These are phyloP conservation scores for Pachycephala philippinensis DNA, from an alignment of 2,113 vertebrate species.

Conservation along the genomic window DNA sequence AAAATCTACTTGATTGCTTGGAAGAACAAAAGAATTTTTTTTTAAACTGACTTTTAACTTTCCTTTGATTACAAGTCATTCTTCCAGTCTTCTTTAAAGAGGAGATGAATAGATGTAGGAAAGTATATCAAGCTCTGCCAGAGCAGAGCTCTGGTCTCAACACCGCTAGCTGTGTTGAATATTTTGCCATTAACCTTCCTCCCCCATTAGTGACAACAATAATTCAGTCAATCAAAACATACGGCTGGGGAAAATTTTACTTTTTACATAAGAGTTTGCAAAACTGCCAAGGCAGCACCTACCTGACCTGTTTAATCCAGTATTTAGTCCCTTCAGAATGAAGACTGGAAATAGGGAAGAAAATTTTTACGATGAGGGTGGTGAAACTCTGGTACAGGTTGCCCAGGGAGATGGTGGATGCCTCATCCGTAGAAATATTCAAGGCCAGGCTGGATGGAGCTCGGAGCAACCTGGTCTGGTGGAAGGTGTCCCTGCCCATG, in stretches of 20 bases:
- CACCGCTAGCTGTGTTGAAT: not conserved
- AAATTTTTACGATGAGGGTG: fast-evolving
- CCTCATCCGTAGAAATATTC: not conserved
- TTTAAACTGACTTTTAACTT: not conserved
- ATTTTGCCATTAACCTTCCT: not conserved
- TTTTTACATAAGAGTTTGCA: not conserved
- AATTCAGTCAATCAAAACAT: not conserved
- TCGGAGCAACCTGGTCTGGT: not conserved
- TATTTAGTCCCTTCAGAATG: not conserved
- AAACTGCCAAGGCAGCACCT: not conserved
- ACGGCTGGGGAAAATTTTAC: not conserved
- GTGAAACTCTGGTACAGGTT: not conserved
- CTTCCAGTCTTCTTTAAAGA: not conserved
- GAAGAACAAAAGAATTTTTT: not conserved
- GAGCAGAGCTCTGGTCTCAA: not conserved
- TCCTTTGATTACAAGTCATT: not conserved
- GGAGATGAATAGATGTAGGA: not conserved
- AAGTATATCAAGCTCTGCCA: not conserved
- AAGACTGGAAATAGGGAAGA: not conserved
- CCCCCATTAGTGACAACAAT: fast-evolving
- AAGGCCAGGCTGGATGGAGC: not conserved
- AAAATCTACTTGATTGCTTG: not conserved
- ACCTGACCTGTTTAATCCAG: not conserved
- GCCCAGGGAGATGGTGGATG: not conserved
- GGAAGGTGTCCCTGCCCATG: not conserved